Conservation (phyloP, 2,888 invertebrate genomes). For the Xestia ashworthii region DNA sequence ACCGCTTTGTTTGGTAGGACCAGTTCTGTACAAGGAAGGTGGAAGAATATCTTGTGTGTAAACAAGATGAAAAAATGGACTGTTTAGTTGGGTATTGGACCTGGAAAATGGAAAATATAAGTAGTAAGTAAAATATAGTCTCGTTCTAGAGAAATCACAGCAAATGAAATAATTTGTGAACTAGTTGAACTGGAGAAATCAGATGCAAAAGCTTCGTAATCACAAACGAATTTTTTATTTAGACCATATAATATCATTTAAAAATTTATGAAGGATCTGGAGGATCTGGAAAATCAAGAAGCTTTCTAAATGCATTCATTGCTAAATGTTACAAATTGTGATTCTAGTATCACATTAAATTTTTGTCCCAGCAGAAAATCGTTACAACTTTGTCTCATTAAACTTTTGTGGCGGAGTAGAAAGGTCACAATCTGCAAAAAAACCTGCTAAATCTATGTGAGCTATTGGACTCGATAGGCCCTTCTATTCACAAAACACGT, state of each 20-base stretch:
- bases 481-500: slow-evolving; percentile 2
- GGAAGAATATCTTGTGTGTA: slow-evolving; percentile 42
- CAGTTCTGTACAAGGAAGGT: slow-evolving; percentile 48
- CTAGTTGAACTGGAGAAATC: neutral
- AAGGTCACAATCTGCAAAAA: neutral
- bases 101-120: slow-evolving; percentile 28
- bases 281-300: neutral
- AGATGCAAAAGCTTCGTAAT: neutral
- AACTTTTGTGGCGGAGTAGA: neutral
- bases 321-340: too few species aligned
- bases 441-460: neutral
- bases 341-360: neutral
- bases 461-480: neutral
- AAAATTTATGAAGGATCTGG: too few species aligned
- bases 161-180: neutral
- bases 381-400: neutral
- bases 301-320: neutral
- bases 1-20: slow-evolving; percentile 67
- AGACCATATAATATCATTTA: neutral
- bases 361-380: too few species aligned
- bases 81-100: slow-evolving; percentile 42
- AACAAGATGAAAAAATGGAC: slow-evolving; percentile 43
- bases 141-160: neutral
- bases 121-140: neutral
- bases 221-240: neutral